phyloP scores from a whole-genome alignment of 2,113 vertebrate genomes.

The Gymnarchus niloticus region DNA sequence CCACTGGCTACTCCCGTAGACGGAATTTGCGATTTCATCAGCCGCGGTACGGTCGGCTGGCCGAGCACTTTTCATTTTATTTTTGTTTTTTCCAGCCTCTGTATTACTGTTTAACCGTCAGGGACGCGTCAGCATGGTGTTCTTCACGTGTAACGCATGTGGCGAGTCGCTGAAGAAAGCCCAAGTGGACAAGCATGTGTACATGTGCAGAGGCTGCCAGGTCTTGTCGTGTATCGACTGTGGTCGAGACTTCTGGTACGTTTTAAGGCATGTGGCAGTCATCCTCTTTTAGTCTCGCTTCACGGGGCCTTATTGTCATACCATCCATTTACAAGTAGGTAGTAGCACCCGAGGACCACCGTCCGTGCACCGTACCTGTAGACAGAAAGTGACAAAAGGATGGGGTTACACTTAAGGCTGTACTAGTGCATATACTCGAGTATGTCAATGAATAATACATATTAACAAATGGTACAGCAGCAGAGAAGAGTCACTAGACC shows the following conservation, averaged over 20 bases:
- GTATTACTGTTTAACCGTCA: not conserved
- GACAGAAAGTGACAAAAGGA: too few relatives aligned
- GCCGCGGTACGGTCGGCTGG: not conserved
- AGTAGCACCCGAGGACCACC: too few relatives aligned
- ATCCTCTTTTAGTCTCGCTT: too few relatives aligned
- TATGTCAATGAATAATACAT: too few relatives aligned
- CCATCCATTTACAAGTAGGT: too few relatives aligned
- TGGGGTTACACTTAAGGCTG: too few relatives aligned
- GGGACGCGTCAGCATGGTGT: slow-evolving; percentile 68
- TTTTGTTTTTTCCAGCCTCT: not conserved
- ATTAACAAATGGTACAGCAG: too few relatives aligned
- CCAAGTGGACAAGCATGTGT: slow-evolving; percentile 85
- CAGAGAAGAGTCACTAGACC: too few relatives aligned
- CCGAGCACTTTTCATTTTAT: not conserved
- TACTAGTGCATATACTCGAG: too few relatives aligned
- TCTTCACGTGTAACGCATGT: slow-evolving; percentile 85
- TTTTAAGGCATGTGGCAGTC: not conserved
- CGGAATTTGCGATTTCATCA: not conserved
- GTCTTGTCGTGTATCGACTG: slow-evolving; percentile 92
- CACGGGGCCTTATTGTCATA: too few relatives aligned
- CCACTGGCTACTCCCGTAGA: too few relatives aligned
- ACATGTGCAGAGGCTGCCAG: slow-evolving; percentile 68
- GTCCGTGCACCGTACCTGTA: too few relatives aligned
- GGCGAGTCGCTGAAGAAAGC: slow-evolving; percentile 90
- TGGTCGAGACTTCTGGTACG: slow-evolving; percentile 90